Evolutionary conservation across 2,888 invertebrate species (phyloP), one percentile per base, ranked within the genome.

Genomic region (Brassicogethes aeneus): DNA sequence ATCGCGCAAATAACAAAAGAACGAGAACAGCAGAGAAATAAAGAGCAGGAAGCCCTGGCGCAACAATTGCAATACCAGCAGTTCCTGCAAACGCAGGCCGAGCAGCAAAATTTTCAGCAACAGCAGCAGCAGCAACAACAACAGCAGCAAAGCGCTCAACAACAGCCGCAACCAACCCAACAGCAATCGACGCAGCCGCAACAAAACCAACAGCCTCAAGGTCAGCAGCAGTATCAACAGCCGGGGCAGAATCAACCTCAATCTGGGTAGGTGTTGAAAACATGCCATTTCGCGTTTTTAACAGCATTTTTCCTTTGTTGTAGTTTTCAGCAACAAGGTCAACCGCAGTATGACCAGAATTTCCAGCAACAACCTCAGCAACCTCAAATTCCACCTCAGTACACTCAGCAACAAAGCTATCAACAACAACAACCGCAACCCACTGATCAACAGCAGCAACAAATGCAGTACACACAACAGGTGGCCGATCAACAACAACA

Each of bases 1-100:
- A 82, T 92, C 41, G 77, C 80, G 52, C 79, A 82, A 52, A 74
- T 90, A 8, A 74, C 66, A 62, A 79, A 69, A 75, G 80, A 47
- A 72, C 51, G 79, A 70, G 75, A 76, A 45, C 74, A 73, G 44
- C 75, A 75, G 44, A 62, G 65, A 37, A 62, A 61, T 32, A 68
- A 68, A 47, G 66, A 69, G 41, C 65, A 68, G 40, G 65, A 69
- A 52, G 61, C 65, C 2, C 60, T 74, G 5, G 61, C 61, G 16
- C 77, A 78, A 48, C 75, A 76, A 43, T 68, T 75, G 53, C 70
- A 74, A 45, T 75, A 75, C 52, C 73, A 75, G 52, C 71, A 72
- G 44, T 70, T 73, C 36, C 70, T 79, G 64, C 76, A 77, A 56
- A 70, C 70, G 30, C 70, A 76, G 45, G 66, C 77, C 29, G 76